Evolutionary conservation across 35 echinoderm and acorn worm species (phyloP).

Genomic region (Heliocidaris erythrogramma): DNA sequence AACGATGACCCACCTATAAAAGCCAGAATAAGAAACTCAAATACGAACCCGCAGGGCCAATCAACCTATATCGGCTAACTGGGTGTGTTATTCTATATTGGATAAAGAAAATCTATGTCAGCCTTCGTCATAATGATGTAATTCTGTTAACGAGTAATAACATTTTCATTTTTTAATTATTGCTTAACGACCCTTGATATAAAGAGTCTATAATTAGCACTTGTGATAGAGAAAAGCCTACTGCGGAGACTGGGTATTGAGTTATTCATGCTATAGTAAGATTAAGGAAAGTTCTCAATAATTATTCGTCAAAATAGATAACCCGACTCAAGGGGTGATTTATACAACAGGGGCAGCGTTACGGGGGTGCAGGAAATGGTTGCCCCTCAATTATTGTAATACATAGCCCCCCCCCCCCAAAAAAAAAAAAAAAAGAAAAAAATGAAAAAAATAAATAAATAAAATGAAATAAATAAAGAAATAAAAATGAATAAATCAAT

Average conservation of each 20-base stretch:
- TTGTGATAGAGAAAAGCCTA: background rate
- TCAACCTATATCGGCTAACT: background rate
- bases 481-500: no score
- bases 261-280: background rate
- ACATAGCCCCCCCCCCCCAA: no score
- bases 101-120: background rate
- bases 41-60: background rate
- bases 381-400: no score
- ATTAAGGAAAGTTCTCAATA: no score
- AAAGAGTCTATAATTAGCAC: background rate
- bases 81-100: background rate
- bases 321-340: no score
- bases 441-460: no score
- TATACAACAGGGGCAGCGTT: no score
- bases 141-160: background rate
- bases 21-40: background rate
- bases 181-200: background rate
- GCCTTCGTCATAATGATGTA: constrained; percentile 9
- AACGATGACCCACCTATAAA: background rate
- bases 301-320: no score
- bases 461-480: no score
- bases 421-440: no score
- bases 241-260: background rate
- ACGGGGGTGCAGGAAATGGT: no score
- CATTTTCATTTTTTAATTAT: background rate